Percentiles rank a stretch among this genome's conserved stretches.
Conservation (phyloP, 2,888 invertebrate genomes). For the Entomobrya multifasciata region DNA sequence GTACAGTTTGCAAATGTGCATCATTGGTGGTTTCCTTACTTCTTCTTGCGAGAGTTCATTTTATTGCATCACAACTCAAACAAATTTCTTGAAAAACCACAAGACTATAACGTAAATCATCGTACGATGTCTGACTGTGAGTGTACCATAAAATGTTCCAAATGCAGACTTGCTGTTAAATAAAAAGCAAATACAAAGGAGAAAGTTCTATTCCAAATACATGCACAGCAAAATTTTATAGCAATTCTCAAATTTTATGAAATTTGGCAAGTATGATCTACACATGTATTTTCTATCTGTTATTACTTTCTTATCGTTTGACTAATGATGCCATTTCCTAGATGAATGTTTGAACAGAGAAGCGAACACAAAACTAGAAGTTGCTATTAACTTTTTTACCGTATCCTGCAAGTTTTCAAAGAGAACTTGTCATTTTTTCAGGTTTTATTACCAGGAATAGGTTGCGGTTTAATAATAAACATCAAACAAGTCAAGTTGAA, state of each 20-base stretch:
- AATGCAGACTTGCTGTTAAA: not conserved
- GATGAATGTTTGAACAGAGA: not conserved
- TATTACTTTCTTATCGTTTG: not conserved
- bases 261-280: not conserved
- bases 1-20: not conserved
- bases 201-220: not conserved
- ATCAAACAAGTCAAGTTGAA: slow-evolving; percentile 10
- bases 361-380: not conserved
- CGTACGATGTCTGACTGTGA: not conserved
- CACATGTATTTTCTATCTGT: not conserved
- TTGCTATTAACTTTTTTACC: not conserved
- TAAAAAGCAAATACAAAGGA: not conserved
- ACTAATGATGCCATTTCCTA: not conserved
- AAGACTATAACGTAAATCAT: not conserved
- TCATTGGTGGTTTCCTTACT: slow-evolving; percentile 1
- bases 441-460: slow-evolving; percentile 13
- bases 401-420: not conserved
- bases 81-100: not conserved
- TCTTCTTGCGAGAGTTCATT: not conserved
- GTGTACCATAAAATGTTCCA: not conserved
- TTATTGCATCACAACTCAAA: not conserved
- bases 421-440: not conserved
- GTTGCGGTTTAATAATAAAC: slow-evolving; percentile 31
- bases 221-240: too few species aligned
- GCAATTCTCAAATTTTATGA: too few species aligned